These are phyloP conservation scores for Sarcophaga carnaria DNA, from an alignment of 2,888 invertebrate genomes.

Conservation along the genomic window DNA sequence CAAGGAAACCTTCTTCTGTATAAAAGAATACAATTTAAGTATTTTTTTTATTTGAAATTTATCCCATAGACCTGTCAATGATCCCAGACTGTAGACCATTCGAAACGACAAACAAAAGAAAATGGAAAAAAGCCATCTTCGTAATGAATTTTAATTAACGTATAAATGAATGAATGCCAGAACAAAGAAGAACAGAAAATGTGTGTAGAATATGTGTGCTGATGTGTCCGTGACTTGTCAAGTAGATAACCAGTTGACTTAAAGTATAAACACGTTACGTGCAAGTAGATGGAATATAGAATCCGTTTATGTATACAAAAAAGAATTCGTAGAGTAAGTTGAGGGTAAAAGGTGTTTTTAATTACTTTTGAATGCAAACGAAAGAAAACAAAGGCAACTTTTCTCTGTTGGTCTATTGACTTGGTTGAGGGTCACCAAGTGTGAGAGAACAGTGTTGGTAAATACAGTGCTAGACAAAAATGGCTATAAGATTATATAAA, in stretches of 20 bases:
- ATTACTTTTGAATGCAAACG: slow-evolving; percentile 44
- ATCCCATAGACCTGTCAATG: background rate
- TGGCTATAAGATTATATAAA: too few species aligned
- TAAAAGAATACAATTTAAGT: too few species aligned
- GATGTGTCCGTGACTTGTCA: slow-evolving; percentile 12
- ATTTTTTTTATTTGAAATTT: too few species aligned
- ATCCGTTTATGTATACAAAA: too few species aligned
- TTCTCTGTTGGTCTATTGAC: background rate
- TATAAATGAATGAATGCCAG: background rate
- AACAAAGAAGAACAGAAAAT: background rate
- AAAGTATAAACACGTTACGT: background rate
- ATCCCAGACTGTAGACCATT: background rate
- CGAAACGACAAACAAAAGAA: background rate
- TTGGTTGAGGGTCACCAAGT: background rate
- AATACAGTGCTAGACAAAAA: background rate
- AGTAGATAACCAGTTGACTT: slow-evolving; percentile 20
- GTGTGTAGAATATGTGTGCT: background rate
- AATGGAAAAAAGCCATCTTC: background rate
- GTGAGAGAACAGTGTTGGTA: background rate
- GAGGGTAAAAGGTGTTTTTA: slow-evolving; percentile 44
- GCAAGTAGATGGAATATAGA: background rate
- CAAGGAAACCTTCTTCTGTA: too few species aligned
- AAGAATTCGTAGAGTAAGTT: background rate
- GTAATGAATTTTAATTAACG: slow-evolving; percentile 25
- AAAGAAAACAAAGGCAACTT: background rate